Percentiles rank a stretch among this genome's conserved stretches.
Conservation (phyloP, 2,797 vertebrate genomes). For the Darevskia nairensis region DNA sequence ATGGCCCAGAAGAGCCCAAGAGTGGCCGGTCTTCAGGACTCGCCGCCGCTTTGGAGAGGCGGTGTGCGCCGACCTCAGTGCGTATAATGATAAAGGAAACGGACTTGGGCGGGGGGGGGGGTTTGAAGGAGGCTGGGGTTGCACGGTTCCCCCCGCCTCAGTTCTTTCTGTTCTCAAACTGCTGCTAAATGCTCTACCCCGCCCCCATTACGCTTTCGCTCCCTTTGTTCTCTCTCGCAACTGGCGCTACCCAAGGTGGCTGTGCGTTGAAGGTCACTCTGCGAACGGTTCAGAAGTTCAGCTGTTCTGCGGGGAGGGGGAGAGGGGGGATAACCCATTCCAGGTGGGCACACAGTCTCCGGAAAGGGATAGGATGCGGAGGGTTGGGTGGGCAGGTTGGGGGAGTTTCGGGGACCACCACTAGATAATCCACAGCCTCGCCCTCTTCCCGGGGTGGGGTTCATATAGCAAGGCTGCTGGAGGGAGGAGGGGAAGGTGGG, state of each 20-base stretch:
- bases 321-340: not conserved
- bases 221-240: not conserved
- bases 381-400: not conserved
- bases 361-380: not conserved
- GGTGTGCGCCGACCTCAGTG: not conserved
- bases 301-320: not conserved
- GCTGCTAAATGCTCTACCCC: not conserved
- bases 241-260: not conserved
- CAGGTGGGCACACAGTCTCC: not conserved
- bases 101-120: no score
- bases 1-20: not conserved
- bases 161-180: no score
- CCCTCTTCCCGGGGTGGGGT: not conserved
- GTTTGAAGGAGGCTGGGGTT: no score
- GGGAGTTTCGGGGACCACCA: not conserved
- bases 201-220: not conserved
- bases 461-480: not conserved
- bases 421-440: not conserved
- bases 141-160: not conserved
- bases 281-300: slow-evolving; percentile 4
- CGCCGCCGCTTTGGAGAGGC: not conserved
- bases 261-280: slow-evolving; percentile 5
- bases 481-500: no score
- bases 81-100: not conserved
- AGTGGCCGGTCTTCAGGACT: not conserved